Evolutionary conservation across 2,888 invertebrate species (phyloP).

Genomic region (Meteorus cinctellus): DNA sequence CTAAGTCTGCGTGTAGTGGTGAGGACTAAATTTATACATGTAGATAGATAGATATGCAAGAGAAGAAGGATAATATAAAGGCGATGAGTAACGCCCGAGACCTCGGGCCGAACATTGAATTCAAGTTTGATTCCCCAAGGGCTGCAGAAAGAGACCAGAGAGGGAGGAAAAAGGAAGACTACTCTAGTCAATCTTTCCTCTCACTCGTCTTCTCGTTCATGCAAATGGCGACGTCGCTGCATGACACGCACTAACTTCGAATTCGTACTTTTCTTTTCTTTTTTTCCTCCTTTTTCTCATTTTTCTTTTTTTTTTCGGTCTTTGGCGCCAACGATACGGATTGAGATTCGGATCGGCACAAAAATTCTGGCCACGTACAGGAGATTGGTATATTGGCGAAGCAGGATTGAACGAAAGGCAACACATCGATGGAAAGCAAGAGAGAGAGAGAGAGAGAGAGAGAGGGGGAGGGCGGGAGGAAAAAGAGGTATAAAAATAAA

Average conservation of each 20-base stretch:
- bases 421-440: constrained; percentile 26
- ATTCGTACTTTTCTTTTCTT: constrained; percentile 16
- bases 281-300: constrained; percentile 12
- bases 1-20: background rate
- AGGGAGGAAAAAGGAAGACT: background rate
- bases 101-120: constrained; percentile 26
- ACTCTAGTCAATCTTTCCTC: background rate
- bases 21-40: background rate
- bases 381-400: constrained; percentile 1
- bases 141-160: background rate
- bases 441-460: constrained; percentile 37
- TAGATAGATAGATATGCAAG: background rate
- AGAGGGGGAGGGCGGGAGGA: constrained; percentile 22
- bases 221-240: background rate
- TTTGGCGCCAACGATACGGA: constrained; percentile 23
- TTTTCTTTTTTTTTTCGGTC: constrained; percentile 2
- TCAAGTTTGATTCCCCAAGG: constrained; percentile 24
- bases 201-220: background rate
- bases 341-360: constrained; percentile 26
- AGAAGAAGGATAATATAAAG: background rate
- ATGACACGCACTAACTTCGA: constrained; percentile 4
- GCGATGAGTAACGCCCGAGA: constrained; percentile 2
- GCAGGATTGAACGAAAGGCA: background rate
- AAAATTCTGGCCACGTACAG: constrained; percentile 42
- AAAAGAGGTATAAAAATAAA: constrained; percentile 18